Base-by-base conservation (phyloP, 1,140 invertebrate species). In the Trichonephila clavipes region DNA sequence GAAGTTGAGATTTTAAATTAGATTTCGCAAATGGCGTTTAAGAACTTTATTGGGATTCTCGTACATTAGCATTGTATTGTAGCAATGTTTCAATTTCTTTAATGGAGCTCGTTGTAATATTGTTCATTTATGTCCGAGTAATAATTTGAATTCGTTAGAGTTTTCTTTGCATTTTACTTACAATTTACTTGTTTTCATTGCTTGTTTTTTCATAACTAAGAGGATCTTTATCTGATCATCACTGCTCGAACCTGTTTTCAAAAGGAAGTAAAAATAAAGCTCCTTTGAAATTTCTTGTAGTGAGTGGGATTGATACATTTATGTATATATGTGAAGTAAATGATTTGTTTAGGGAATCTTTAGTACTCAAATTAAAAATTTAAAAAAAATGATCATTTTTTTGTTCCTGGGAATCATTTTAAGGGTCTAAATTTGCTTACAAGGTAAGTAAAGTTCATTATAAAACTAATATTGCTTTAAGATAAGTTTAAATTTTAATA, bases 1-100 rank as follows among this genome's bases (percentile, higher is more conserved):
- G 3, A 8, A 28, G 66, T 24, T 51, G 66, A 69, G 66, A 69
- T 69, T 69, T 69, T 69, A 69, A 69, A 69, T 69, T 69, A 69
- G 66, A n/a, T 69, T 69, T 69, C 66, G 14, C 66, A 69, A 69
- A 69, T 69, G 21, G n/a, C 66, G 66, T 69, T 69, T 69, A 69
- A 69, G 66, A 69, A 69, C 66, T 69, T 21, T n/a, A 69, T 28
- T 28, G 28, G 24, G n/a, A 24, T 69, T 24, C 4, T 5, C 10
- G n/a, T 12, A n/a, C n/a, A 69, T 69, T 69, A 69, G n/a, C 66
- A 69, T 69, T 69, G 66, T 69, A 24, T 69, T 3, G 66, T 24
- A 69, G 66, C n/a, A 28, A 69, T 69, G 24, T 21, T 69, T 19
- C 66, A 69, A 69, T 69, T 69, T 24, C 21, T 69, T 24, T 24